Evolutionary conservation across 2,113 vertebrate genomes (phyloP).

Genomic region (Azemiops feae): DNA sequence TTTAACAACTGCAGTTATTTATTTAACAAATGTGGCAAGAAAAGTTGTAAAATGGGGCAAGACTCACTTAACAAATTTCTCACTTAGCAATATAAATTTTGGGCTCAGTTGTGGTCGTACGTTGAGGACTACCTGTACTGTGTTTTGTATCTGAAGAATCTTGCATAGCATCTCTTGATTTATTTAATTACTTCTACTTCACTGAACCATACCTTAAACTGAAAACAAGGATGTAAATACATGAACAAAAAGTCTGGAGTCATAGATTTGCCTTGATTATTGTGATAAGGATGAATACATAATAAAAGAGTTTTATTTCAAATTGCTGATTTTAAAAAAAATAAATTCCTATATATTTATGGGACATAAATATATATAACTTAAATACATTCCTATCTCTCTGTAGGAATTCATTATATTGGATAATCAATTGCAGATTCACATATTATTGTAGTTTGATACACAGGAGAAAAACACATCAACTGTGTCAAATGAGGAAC

Average conservation of each 20-base stretch:
- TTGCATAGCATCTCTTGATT: background rate
- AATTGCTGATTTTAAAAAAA: background rate
- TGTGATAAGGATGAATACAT: background rate
- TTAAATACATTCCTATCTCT: background rate
- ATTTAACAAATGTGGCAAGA: background rate
- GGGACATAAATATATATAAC: background rate
- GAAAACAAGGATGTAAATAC: background rate
- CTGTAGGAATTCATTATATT: background rate
- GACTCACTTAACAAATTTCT: background rate
- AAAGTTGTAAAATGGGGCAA: background rate
- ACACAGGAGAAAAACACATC: background rate
- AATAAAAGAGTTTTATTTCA: background rate
- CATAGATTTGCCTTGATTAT: background rate
- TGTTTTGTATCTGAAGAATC: background rate
- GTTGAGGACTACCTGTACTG: background rate
- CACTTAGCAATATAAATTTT: background rate
- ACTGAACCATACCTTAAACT: background rate
- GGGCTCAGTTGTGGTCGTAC: background rate
- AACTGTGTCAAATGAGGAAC: background rate
- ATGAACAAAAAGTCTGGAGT: background rate
- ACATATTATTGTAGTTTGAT: background rate
- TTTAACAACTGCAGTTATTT: background rate
- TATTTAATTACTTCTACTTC: background rate
- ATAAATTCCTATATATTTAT: background rate
- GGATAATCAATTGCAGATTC: background rate